Percentiles rank a stretch among this genome's conserved stretches.
phyloP scores from a whole-genome alignment of 2,888 invertebrate genomes.

The Brachypterus glaber region DNA sequence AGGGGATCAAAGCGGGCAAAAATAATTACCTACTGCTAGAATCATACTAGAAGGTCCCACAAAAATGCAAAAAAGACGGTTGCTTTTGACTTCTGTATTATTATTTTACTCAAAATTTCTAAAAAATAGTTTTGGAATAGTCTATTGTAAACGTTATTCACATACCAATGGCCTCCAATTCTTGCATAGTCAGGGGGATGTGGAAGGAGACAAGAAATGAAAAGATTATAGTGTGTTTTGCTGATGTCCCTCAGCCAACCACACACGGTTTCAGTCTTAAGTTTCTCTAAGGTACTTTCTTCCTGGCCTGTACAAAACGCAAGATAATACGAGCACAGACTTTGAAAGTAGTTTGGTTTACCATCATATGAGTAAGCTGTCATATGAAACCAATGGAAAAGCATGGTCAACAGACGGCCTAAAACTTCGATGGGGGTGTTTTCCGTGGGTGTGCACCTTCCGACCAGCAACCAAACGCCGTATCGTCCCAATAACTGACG shows the following conservation, averaged over 20 bases:
- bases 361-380: constrained; percentile 95
- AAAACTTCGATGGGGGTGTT: constrained; percentile 71
- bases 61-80: no score
- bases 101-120: no score
- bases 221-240: constrained; percentile 75
- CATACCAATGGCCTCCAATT: constrained; percentile 89
- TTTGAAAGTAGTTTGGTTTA: constrained; percentile 36
- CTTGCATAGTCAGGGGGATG: constrained; percentile 93
- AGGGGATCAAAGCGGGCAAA: no score
- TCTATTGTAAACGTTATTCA: no score
- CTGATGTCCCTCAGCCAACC: constrained; percentile 83
- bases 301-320: constrained; percentile 48
- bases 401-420: constrained; percentile 86
- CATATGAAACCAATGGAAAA: constrained; percentile 99
- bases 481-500: constrained; percentile 84
- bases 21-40: no score
- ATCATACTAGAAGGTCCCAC: no score
- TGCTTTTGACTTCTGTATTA: no score
- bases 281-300: constrained; percentile 80
- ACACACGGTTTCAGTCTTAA: constrained; percentile 88
- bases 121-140: no score
- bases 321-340: constrained; percentile 21
- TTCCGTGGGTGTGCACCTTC: constrained; percentile 74
- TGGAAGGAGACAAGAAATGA: constrained; percentile 88
- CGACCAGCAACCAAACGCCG: constrained; percentile 95